A percentile compares a stretch with the other conserved stretches of the same genome.
These are phyloP conservation scores for Peucedramus taeniatus DNA, from an alignment of 2,113 vertebrate species.

Conservation along the genomic window DNA sequence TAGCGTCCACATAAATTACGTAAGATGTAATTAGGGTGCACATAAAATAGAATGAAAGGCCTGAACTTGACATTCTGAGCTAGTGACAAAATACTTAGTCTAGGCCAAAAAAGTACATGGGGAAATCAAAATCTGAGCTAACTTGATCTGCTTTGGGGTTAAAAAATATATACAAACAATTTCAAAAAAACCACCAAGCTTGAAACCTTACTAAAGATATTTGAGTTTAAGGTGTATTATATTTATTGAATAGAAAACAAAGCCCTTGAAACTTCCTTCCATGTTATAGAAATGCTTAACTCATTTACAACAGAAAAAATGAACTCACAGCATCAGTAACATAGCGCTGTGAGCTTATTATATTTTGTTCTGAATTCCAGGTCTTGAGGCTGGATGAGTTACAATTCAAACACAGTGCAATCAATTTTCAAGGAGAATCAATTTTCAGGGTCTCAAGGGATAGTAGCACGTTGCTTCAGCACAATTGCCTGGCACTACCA, in stretches of 20 bases:
- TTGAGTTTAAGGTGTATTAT: neutral
- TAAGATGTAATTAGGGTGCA: neutral
- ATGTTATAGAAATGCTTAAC: neutral
- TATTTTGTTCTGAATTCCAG: neutral
- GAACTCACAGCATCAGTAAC: neutral
- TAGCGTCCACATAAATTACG: neutral
- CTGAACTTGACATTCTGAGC: neutral
- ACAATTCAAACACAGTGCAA: neutral
- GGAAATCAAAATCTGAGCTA: neutral
- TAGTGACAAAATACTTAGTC: neutral
- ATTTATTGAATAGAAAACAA: neutral
- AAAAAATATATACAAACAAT: neutral
- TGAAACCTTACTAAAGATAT: neutral
- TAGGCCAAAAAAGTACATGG: neutral
- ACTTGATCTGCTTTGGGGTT: neutral
- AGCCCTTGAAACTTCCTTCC: neutral
- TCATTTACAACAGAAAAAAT: neutral
- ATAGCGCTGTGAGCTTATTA: neutral
- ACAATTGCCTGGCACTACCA: neutral
- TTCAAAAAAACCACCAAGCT: neutral
- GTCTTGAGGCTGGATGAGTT: neutral
- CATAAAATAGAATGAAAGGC: neutral
- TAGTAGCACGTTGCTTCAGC: neutral
- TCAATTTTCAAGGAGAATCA: neutral
- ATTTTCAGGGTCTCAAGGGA: constrained; percentile 2